Evolutionary conservation across 2,888 invertebrate species (phyloP).

Genomic region (Adelphocoris suturalis): DNA sequence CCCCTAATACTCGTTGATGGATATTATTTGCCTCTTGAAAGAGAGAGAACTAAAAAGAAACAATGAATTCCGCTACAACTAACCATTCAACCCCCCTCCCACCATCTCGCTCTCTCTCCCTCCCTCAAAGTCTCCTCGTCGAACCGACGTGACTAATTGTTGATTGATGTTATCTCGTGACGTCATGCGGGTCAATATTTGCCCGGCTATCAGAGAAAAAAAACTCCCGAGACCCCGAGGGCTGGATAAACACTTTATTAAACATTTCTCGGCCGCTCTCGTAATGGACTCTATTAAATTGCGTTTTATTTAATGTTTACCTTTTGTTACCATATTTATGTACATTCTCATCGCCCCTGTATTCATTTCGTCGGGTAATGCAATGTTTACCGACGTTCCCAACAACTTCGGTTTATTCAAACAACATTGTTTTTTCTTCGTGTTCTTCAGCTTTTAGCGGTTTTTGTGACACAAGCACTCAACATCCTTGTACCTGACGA

Average conservation of each 20-base stretch:
- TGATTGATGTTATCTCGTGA: constrained; percentile 41
- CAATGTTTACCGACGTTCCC: constrained; percentile 12
- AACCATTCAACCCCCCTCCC: neutral
- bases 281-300: constrained; percentile 54
- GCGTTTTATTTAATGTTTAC: constrained; percentile 48
- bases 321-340: constrained; percentile 18
- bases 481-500: neutral
- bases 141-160: constrained; percentile 33
- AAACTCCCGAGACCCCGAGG: neutral
- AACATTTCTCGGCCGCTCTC: neutral
- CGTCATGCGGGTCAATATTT: constrained; percentile 48
- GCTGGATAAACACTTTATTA: constrained; percentile 38
- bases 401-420: constrained; percentile 27
- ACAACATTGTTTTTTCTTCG: neutral
- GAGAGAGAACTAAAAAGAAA: neutral
- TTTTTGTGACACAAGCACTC: no score
- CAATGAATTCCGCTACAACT: constrained; percentile 8
- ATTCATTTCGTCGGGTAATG: neutral
- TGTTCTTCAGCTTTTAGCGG: neutral
- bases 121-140: no score
- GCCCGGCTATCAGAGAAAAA: constrained; percentile 29
- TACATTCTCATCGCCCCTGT: constrained; percentile 32
- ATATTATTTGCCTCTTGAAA: neutral
- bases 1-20: no score
- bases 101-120: no score